Percentiles rank a stretch among this genome's conserved stretches.
These are phyloP conservation scores for Scaptomyza parva DNA, from an alignment of 2,888 invertebrate genomes.

Conservation along the genomic window DNA sequence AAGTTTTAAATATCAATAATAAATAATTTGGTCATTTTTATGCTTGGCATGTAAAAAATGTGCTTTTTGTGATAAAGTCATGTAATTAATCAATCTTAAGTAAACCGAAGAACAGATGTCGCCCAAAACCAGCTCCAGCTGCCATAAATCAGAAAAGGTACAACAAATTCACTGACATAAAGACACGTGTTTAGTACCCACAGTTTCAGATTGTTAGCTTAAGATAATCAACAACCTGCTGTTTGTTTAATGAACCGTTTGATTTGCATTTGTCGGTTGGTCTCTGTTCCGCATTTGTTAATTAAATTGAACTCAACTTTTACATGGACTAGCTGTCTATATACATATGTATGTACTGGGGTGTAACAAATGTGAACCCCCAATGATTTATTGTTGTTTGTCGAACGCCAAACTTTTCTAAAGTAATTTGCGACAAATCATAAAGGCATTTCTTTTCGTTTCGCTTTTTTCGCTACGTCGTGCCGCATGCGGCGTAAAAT, in stretches of 20 bases:
- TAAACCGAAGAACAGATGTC: slow-evolving; percentile 15
- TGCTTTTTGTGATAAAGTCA: slow-evolving; percentile 19
- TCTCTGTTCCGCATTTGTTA: slow-evolving; percentile 58
- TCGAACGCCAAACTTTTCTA: slow-evolving; percentile 72
- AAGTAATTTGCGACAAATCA: slow-evolving; percentile 78
- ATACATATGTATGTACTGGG: neutral
- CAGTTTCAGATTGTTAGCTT: neutral
- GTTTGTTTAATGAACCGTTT: slow-evolving; percentile 68
- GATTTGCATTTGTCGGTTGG: slow-evolving; percentile 51
- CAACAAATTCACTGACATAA: slow-evolving; percentile 29
- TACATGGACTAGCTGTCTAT: neutral
- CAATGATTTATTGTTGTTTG: slow-evolving; percentile 76
- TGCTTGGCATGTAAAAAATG: slow-evolving; percentile 7
- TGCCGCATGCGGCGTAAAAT: slow-evolving; percentile 62
- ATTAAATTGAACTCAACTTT: slow-evolving; percentile 61
- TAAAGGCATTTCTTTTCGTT: slow-evolving; percentile 54
- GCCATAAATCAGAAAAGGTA: slow-evolving; percentile 52
- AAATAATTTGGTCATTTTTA: slow-evolving; percentile 11
- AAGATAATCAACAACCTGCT: slow-evolving; percentile 34
- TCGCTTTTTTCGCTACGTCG: slow-evolving; percentile 9
- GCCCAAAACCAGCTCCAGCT: slow-evolving; percentile 13
- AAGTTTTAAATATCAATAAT: slow-evolving; percentile 10
- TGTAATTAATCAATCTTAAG: slow-evolving; percentile 65
- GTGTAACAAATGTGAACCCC: slow-evolving; percentile 40
- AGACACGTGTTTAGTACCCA: slow-evolving; percentile 35